Conservation (phyloP, 2,888 invertebrate genomes). For the Rhamphomyia laevipes region DNA sequence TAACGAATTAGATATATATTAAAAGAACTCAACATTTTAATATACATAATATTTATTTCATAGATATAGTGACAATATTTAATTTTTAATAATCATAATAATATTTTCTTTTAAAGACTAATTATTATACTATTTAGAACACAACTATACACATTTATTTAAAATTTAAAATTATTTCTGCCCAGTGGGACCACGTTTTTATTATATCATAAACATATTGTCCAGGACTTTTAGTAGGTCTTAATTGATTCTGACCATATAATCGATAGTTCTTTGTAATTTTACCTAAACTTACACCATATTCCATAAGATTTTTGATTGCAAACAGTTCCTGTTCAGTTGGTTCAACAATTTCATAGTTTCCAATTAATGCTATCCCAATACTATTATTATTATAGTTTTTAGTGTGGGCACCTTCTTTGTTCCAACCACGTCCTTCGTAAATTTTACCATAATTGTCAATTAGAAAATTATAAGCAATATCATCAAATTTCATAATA, state of each 20-base stretch:
- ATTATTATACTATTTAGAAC: no score
- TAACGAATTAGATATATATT: no score
- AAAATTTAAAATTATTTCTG: no score
- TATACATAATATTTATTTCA: no score
- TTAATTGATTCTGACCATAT: conserved; percentile 55
- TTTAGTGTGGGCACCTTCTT: conserved; percentile 56
- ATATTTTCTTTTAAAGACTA: no score
- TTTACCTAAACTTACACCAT: conserved; percentile 49
- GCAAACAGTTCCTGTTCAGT: conserved; percentile 45
- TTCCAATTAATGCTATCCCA: conserved; percentile 61
- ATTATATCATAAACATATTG: conserved; percentile 49
- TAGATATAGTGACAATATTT: no score
- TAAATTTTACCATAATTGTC: conserved; percentile 66
- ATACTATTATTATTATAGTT: conserved; percentile 55
- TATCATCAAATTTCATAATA: conserved; percentile 49
- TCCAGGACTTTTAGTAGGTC: conserved; percentile 58
- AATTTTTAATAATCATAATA: no score
- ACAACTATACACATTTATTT: no score
- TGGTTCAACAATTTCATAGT: conserved; percentile 45
- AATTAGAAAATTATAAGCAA: conserved; percentile 65
- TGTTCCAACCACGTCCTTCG: conserved; percentile 62
- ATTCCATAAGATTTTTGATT: conserved; percentile 46
- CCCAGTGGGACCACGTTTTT: conserved; percentile 53
- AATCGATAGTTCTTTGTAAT: conserved; percentile 51
- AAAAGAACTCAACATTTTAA: no score